These are phyloP conservation scores for Thripadectes ignobilis DNA, from an alignment of 2,797 vertebrate genomes.

Conservation along the genomic window DNA sequence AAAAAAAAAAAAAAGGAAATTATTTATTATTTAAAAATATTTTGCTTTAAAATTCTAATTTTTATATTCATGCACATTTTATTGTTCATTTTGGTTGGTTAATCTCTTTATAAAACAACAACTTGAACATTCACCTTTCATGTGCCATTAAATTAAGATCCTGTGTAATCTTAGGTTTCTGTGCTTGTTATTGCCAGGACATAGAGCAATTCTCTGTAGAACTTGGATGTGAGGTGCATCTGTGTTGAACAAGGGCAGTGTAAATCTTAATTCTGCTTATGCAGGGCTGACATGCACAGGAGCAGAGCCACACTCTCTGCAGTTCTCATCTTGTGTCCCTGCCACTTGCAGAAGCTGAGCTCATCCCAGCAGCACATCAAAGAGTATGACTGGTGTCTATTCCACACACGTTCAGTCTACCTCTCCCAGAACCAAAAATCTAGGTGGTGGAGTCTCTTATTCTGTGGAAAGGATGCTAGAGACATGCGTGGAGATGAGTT, in stretches of 20 bases:
- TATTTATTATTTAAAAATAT: neutral
- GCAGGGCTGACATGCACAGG: neutral
- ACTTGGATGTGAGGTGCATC: neutral
- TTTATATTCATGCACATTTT: neutral
- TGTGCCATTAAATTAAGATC: neutral
- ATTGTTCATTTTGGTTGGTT: slow-evolving; percentile 1
- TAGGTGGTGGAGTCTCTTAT: neutral
- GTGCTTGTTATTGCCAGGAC: neutral
- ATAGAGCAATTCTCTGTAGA: neutral
- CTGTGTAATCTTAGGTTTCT: neutral
- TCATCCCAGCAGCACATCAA: neutral
- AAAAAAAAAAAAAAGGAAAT: neutral
- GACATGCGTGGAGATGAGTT: neutral
- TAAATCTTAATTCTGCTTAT: neutral
- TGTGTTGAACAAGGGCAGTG: neutral
- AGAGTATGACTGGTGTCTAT: fast-evolving
- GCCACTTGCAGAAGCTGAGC: neutral
- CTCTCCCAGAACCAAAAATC: neutral
- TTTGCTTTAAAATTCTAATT: neutral
- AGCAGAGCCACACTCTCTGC: neutral
- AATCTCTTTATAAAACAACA: neutral
- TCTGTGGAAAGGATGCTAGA: neutral
- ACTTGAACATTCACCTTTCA: neutral
- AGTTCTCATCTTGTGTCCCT: neutral
- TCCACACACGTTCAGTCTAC: neutral